Base-by-base conservation (phyloP, 1,140 invertebrate species). In the Polypedilum pembai region DNA sequence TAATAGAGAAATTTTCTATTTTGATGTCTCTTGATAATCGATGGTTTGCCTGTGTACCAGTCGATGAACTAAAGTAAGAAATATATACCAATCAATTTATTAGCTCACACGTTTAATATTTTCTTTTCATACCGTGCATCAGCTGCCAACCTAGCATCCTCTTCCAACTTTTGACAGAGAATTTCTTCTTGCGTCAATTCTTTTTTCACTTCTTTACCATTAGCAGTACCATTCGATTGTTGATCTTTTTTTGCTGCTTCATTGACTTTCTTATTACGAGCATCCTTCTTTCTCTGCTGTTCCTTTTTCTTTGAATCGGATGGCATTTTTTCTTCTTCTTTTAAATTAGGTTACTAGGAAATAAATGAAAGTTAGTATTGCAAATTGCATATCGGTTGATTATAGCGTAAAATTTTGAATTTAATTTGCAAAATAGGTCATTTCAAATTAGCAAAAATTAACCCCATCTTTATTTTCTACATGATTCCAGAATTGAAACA, bases 251-350 rank as follows among this genome's bases (percentile, higher is more conserved):
- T 84, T 77, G 76, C 1, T 2, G 65, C 65, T 18, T 83, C 85
- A 74, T 82, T 80, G 78, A 90, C 86, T 78, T 89, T 92, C 77
- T 89, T 90, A 76, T 88, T 88, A 78, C 92, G 87, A 33, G 94
- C 93, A 78, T 97, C 95, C 82, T 98, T 99, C 84, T 99, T 99
- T 83, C 96, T 95, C 79, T 94, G 92, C 82, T 95, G 94, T 81
- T 96, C 90, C 79, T 95, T 94, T 87, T 99, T 98, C 84, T 99
- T 98, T 2, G 96, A 90, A 83, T 98, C 95, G 77, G 95, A 98
- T 78, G 96, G 95, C 96, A 98, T 98, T 79, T 77, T 85, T 76
- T 74, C 4, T 15, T 45, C 41, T 45, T 45, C 41, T 8, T 45
- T 45, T 33, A 33, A 33, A 33, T 33, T 33, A 33, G 24, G 24